Conservation (phyloP, 2,113 vertebrate species). For the Oreochromis aureus region DNA sequence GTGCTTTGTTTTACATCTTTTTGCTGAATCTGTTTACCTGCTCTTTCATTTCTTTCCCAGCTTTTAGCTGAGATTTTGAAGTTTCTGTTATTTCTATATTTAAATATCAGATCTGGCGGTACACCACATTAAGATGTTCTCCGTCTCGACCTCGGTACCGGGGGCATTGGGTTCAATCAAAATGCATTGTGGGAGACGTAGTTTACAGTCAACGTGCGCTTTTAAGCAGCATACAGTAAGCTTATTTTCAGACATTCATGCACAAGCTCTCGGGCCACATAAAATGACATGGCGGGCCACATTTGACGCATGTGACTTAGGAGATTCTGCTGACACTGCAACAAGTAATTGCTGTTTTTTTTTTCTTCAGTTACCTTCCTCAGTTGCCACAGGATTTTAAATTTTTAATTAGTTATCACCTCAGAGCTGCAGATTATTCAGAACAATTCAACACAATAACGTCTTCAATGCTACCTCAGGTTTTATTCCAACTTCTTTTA, state of each 20-base stretch:
- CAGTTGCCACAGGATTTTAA: rapidly evolving
- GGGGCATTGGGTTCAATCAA: not conserved
- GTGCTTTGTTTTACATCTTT: not conserved
- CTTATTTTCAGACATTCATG: not conserved
- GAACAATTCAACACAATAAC: not conserved
- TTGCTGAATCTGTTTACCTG: not conserved
- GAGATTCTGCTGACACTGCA: not conserved
- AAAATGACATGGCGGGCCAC: not conserved
- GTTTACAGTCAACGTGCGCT: not conserved
- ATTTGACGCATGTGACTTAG: not conserved
- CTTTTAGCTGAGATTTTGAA: not conserved
- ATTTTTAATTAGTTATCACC: not conserved
- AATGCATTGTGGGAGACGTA: not conserved
- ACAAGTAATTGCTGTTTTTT: not conserved
- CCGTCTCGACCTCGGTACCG: rapidly evolving
- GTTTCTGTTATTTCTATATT: not conserved
- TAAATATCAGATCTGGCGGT: not conserved
- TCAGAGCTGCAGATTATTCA: not conserved
- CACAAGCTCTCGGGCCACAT: not conserved
- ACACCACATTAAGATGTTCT: not conserved
- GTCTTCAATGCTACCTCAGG: not conserved
- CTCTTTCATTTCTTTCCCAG: not conserved
- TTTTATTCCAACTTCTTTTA: not conserved
- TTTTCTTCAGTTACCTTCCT: not conserved
- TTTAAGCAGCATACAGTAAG: too few relatives aligned